Percentiles rank a stretch among this genome's conserved stretches.
These are phyloP conservation scores for Sebastes melanostomus DNA, from an alignment of 2,797 vertebrate genomes.

Conservation along the genomic window DNA sequence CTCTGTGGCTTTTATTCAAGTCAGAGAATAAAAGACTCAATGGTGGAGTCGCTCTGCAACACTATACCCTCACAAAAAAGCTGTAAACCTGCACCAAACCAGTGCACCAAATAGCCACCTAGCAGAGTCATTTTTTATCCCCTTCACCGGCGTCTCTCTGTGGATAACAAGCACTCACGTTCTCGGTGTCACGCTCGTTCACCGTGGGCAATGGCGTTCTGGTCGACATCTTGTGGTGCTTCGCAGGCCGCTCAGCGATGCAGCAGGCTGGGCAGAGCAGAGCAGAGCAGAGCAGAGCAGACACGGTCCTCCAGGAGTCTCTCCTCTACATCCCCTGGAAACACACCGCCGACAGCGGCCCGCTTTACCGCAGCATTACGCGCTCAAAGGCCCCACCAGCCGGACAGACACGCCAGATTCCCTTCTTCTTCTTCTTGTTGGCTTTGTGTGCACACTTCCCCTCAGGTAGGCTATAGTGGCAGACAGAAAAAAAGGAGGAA, in stretches of 20 bases:
- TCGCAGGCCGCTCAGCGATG: slow-evolving; percentile 76
- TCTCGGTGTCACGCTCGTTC: slow-evolving; percentile 94
- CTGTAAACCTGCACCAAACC: slow-evolving; percentile 48
- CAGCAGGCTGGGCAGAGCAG: slow-evolving; percentile 70
- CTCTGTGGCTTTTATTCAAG: slow-evolving; percentile 33
- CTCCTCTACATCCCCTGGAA: slow-evolving; percentile 75
- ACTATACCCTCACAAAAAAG: slow-evolving; percentile 10
- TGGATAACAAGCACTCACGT: slow-evolving; percentile 84
- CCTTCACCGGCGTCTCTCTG: slow-evolving; percentile 2
- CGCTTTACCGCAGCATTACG: slow-evolving; percentile 72
- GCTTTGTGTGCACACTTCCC: slow-evolving; percentile 58
- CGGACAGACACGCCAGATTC: slow-evolving; percentile 51
- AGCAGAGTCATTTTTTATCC: neutral
- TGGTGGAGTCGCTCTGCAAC: slow-evolving; percentile 57
- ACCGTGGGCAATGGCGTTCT: slow-evolving; percentile 96
- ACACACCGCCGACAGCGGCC: slow-evolving; percentile 67
- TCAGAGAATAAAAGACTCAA: slow-evolving; percentile 29
- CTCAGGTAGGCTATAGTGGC: slow-evolving; percentile 60
- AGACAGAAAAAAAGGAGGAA: slow-evolving; percentile 58
- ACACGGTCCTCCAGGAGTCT: neutral
- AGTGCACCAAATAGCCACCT: slow-evolving; percentile 21
- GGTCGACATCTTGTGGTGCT: slow-evolving; percentile 87
- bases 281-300: slow-evolving; percentile 50
- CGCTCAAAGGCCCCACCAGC: slow-evolving; percentile 45
- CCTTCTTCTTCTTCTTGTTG: neutral